Evolutionary conservation across 2,797 vertebrate genomes (phyloP), one percentile per base, ranked within the genome.

Genomic region (Sandelia bainsii): DNA sequence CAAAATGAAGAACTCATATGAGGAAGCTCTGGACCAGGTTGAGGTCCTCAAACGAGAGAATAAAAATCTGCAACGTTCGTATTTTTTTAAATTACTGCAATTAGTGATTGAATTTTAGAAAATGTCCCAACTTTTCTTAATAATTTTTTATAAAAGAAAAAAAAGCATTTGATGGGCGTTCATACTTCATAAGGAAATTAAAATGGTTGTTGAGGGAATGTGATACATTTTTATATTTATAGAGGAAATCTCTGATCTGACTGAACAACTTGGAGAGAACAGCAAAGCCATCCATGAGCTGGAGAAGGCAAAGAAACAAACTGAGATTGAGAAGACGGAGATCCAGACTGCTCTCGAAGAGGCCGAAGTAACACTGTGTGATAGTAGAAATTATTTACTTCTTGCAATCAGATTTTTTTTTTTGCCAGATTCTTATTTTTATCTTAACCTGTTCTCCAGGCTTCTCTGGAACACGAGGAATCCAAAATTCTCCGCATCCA

Each of bases 231-330:
- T 49, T 34, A 2, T 25, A 14, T 57, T 49, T 72, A 40, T 22
- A 96, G 95, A 95, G 89, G 95, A 96, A 90, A 95, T 96, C 75
- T 87, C 91, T 7, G 95, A 96, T 82, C 89, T 96, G 48, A 94
- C 92, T 2, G 95, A 96, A 14, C 94, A 96, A 79, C 92, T 96
- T 23, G 94, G 93, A 10, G 94, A 96, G 61, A 93, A 87, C 23
- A 91, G 91, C 22, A 96, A 96, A 86, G 87, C 76, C 20, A 91
- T 96, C 37, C 94, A 95, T 49, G 95, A 96, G 79, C 78, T 96
- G 83, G 95, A 96, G 76, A 96, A 95, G 83, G 77, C 83, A 6
- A 95, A 93, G 86, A 96, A 95, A 62, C 92, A 93, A 73, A 84
- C 89, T 23, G 95, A 96, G 58, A 93, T 87, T 48, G 95, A 96